Evolutionary conservation across 2,797 vertebrate species (phyloP).

Genomic region (Danionella dracula): DNA sequence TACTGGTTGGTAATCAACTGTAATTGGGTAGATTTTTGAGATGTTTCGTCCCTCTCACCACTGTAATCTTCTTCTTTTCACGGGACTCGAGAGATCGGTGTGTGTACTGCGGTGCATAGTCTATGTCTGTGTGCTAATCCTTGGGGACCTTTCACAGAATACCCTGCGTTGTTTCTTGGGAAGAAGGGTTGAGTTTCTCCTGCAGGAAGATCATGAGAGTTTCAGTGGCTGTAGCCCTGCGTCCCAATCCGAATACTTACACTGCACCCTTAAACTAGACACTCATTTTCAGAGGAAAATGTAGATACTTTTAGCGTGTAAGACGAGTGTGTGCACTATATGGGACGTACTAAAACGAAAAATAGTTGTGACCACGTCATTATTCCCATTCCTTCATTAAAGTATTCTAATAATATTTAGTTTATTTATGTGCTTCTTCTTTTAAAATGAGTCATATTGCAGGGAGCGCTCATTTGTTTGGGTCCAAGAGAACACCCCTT

Average conservation of each 20-base stretch:
- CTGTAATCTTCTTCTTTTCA: conserved; percentile 63
- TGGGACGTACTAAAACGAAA: too few relatives aligned
- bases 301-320: too few relatives aligned
- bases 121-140: conserved; percentile 26
- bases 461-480: too few relatives aligned
- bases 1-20: conserved; percentile 53
- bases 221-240: conserved; percentile 4
- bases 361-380: too few relatives aligned
- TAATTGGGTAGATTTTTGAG: conserved; percentile 57
- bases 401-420: too few relatives aligned
- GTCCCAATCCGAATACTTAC: neutral
- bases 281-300: too few relatives aligned
- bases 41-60: conserved; percentile 44
- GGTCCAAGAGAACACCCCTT: too few relatives aligned
- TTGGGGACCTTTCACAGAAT: conserved; percentile 64
- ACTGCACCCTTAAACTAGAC: neutral
- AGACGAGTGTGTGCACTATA: too few relatives aligned
- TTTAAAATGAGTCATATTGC: too few relatives aligned
- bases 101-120: conserved; percentile 42
- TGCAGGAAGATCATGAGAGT: conserved; percentile 15
- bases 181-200: conserved; percentile 37
- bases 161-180: conserved; percentile 38
- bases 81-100: conserved; percentile 38
- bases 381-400: too few relatives aligned
- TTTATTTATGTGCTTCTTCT: too few relatives aligned